Evolutionary conservation across 2,113 vertebrate genomes (phyloP).

Genomic region (Raja brachyura): DNA sequence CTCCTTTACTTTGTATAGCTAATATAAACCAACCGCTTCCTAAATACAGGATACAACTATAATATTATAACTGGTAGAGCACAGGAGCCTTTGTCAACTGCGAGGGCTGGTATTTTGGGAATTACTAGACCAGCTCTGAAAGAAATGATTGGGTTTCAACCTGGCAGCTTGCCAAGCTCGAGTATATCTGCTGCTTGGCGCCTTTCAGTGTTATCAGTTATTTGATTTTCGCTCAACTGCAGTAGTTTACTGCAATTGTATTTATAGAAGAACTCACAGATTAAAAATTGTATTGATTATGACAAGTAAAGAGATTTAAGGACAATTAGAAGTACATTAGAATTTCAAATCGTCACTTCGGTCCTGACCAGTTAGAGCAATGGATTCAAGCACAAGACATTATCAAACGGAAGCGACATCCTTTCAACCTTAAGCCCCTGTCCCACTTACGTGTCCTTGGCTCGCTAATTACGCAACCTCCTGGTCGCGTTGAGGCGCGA

Average conservation of each 20-base stretch:
- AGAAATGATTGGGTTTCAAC: background rate
- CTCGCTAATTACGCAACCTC: too few relatives aligned
- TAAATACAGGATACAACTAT: slow-evolving; percentile 10
- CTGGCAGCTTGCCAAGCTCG: background rate
- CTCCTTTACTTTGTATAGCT: background rate
- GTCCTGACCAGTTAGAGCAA: background rate
- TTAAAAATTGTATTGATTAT: slow-evolving; percentile 27
- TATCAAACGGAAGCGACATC: background rate
- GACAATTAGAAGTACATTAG: slow-evolving; percentile 22
- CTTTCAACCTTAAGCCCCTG: background rate
- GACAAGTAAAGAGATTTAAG: slow-evolving; percentile 10
- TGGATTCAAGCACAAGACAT: background rate
- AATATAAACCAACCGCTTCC: background rate
- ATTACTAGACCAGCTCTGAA: background rate
- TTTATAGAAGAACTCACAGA: slow-evolving; percentile 9
- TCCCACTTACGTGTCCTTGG: too few relatives aligned
- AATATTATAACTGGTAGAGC: background rate
- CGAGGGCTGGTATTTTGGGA: background rate
- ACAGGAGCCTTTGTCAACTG: background rate
- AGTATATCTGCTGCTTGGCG: background rate
- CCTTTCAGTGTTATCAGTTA: slow-evolving; percentile 4
- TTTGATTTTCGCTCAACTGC: slow-evolving; percentile 25
- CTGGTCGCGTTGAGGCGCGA: too few relatives aligned
- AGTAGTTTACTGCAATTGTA: background rate
- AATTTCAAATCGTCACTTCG: background rate